Evolutionary conservation across 53 echinoderm and acorn worm species (phyloP), one percentile per base, ranked within the genome.

Genomic region (Temnopleurus reevesii): DNA sequence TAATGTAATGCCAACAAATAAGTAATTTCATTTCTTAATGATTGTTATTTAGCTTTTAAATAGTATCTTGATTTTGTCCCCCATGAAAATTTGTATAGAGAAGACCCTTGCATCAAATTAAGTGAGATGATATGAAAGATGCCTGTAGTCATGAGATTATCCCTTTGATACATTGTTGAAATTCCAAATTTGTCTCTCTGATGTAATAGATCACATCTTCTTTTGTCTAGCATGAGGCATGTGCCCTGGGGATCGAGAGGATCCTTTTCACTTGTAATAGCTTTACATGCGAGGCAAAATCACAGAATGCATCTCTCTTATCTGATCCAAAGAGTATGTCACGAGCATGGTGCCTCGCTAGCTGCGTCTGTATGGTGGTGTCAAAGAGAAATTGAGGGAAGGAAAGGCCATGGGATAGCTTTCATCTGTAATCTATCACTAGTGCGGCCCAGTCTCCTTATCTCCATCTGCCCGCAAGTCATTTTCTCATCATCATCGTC

Each of bases 341-440:
- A 38, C 4, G 71, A 41, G 41, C 23, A 38, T 2, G 71, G n/a
- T 41, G 19, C 21, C 71, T n/a, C 21, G 38, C 71, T n/a, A n/a
- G 38, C 71, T 41, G n/a, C 71, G 41, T 71, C 41, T 10, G 41
- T 71, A 71, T 71, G 71, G 71, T 71, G 71, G 71, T 71, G 41
- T 71, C 71, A 71, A 71, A 8, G 71, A 71, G 53, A 80, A 53
- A 53, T 30, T 49, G 30, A 49, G 80, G 47, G 31, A 80, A 8
- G 53, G 53, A 80, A 80, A 51, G 46, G 80, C 80, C 49, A 47
- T 38, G 80, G 80, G 80, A 80, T 31, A 5, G 46, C 51, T 8
- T 80, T 80, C 80, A 80, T 80, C 47, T 80, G 80, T 80, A 80
- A 80, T 80, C 80, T 80, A 80, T 80, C 80, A 41, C 71, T 71